Percentiles rank a stretch among this genome's conserved stretches.
phyloP scores from a whole-genome alignment of 2,113 vertebrate genomes.

The Isichthys henryi region DNA sequence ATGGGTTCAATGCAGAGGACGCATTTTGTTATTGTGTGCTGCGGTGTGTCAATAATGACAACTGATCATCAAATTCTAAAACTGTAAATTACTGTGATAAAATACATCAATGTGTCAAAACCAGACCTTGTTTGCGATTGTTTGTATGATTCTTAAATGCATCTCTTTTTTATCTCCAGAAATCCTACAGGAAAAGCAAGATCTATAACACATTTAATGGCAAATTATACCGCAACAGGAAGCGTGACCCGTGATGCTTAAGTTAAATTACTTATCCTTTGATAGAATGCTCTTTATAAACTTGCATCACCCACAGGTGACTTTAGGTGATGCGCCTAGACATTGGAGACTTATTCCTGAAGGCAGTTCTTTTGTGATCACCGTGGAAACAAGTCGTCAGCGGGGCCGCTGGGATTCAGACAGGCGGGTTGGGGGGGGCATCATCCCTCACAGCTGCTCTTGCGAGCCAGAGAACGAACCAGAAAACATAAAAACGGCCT shows the following conservation, averaged over 20 bases:
- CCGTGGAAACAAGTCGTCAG: slow-evolving; percentile 2
- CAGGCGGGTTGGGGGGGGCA: background rate
- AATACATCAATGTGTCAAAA: background rate
- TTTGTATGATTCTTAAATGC: background rate
- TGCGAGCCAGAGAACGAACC: background rate
- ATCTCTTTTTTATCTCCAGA: background rate
- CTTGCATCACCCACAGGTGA: background rate
- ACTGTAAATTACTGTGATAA: background rate
- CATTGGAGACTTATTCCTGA: background rate
- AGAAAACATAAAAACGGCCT: background rate
- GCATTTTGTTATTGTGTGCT: too few species aligned
- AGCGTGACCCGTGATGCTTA: background rate
- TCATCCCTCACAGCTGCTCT: background rate
- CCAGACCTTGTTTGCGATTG: background rate
- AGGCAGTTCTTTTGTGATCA: background rate
- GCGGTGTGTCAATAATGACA: too few species aligned
- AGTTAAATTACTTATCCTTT: background rate
- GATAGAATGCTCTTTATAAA: background rate
- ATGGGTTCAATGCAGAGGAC: too few species aligned
- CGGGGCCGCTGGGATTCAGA: background rate
- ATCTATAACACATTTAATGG: background rate
- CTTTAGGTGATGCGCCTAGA: background rate
- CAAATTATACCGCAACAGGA: background rate
- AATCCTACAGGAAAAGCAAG: background rate
- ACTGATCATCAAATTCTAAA: too few species aligned